A percentile compares a stretch with the other conserved stretches of the same genome.
Conservation (phyloP, 2,888 invertebrate species). For the Himalopsyche japonica region DNA sequence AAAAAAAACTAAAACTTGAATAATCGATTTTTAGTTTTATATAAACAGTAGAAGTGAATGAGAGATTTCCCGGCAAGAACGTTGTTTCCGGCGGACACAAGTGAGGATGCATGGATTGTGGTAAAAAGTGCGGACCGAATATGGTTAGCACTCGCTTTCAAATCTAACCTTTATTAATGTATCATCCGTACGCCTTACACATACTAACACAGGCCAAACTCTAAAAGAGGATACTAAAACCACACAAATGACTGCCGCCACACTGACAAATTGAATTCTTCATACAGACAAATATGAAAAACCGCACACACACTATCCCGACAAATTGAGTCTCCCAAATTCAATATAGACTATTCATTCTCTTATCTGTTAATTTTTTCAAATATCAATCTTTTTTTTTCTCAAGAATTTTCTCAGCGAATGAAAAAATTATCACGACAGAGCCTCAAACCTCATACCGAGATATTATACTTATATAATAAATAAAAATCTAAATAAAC, state of each 20-base stretch:
- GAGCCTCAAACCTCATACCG: no score
- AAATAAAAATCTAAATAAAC: no score
- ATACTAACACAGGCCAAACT: constrained; percentile 1
- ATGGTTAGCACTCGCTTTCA: constrained; percentile 29
- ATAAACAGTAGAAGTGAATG: no score
- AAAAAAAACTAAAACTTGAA: no score
- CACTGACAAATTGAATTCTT: constrained; percentile 28
- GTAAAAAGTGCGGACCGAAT: constrained; percentile 39
- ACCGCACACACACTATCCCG: constrained; percentile 4
- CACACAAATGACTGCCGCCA: background rate
- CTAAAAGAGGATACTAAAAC: background rate
- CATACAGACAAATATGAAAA: constrained; percentile 24
- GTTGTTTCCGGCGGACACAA: background rate
- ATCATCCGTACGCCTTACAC: constrained; percentile 11
- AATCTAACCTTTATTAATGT: constrained; percentile 37
- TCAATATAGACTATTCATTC: background rate
- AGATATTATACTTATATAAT: no score
- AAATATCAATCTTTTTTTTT: no score
- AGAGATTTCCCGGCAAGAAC: no score
- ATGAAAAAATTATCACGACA: no score
- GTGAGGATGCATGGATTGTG: background rate
- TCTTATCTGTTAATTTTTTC: no score
- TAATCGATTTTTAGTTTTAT: background rate
- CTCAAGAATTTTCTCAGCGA: no score
- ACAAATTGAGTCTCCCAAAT: background rate